A percentile compares a stretch with the other conserved stretches of the same genome.
Evolutionary conservation across 2,113 vertebrate species (phyloP).

Genomic region (Chaetodon trifascialis): DNA sequence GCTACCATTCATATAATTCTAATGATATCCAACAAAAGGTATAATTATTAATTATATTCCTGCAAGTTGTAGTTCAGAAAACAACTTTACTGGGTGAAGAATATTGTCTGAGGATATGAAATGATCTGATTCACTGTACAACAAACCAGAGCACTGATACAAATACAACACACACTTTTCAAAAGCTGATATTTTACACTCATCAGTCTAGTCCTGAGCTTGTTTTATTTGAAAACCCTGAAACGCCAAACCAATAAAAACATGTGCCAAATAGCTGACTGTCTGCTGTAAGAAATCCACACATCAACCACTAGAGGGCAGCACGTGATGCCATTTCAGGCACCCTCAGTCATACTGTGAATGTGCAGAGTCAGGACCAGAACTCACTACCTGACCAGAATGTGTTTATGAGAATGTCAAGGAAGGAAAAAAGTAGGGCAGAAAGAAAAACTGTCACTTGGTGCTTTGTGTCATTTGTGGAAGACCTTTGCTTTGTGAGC

Average conservation of each 20-base stretch:
- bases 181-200: not conserved
- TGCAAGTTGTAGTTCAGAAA: not conserved
- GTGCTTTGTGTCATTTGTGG: not conserved
- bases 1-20: not conserved
- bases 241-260: not conserved
- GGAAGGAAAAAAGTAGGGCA: not conserved
- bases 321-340: conserved; percentile 15
- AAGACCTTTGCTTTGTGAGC: not conserved
- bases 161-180: too few species aligned
- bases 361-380: conserved; percentile 16
- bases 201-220: not conserved
- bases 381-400: not conserved
- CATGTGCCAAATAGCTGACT: not conserved
- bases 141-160: too few species aligned
- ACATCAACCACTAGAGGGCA: conserved; percentile 68
- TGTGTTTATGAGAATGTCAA: not conserved
- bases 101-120: not conserved
- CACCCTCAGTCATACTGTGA: not conserved
- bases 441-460: not conserved
- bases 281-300: not conserved
- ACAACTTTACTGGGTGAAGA: not conserved
- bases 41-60: not conserved
- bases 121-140: not conserved
- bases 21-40: not conserved
- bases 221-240: not conserved